phyloP scores from a whole-genome alignment of 2,797 vertebrate genomes.

The Microchirus variegatus region DNA sequence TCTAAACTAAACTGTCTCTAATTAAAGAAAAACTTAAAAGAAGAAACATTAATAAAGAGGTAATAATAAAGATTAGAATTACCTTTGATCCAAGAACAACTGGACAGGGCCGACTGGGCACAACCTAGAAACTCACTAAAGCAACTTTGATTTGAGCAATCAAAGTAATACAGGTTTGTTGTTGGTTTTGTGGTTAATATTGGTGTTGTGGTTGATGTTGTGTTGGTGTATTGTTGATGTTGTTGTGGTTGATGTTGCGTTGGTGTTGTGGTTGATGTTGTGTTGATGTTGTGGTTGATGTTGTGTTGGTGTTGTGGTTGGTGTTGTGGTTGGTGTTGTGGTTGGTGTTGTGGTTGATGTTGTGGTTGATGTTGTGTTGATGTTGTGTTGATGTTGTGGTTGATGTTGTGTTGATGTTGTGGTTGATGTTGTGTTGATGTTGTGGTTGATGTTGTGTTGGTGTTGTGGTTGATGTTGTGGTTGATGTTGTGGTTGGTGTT shows the following conservation, averaged over 20 bases:
- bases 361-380: constrained; percentile 1
- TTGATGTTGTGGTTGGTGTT: too few species aligned
- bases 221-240: too few species aligned
- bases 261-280: too few species aligned
- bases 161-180: neutral
- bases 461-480: too few species aligned
- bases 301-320: too few species aligned
- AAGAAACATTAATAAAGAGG: constrained; percentile 27
- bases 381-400: constrained; percentile 5
- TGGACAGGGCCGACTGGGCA: neutral
- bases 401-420: too few species aligned
- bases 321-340: constrained; percentile 1
- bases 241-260: too few species aligned
- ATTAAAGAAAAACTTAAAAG: constrained; percentile 33
- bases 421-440: too few species aligned
- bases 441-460: too few species aligned
- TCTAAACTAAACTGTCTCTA: constrained; percentile 24
- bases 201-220: constrained; percentile 3
- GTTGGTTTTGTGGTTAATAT: constrained; percentile 13
- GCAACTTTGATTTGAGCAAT: neutral
- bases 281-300: too few species aligned
- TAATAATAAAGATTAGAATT: constrained; percentile 29
- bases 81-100: constrained; percentile 37
- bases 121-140: constrained; percentile 2
- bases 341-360: too few species aligned